Evolutionary conservation across 2,113 vertebrate species (phyloP).

Genomic region (Glaucidium brasilianum): DNA sequence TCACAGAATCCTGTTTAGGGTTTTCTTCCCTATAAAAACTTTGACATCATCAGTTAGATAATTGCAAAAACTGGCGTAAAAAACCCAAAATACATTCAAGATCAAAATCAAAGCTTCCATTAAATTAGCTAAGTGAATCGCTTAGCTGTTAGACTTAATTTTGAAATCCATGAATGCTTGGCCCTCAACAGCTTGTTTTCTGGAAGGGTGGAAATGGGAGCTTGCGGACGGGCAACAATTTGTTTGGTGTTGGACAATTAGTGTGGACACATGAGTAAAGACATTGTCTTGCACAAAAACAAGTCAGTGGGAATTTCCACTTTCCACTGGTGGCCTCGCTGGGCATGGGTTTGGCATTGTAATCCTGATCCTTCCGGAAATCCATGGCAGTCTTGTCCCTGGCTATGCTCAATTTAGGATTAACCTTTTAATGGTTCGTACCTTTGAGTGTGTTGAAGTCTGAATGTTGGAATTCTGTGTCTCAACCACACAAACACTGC

Average conservation of each 20-base stretch:
- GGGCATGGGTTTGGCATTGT: neutral
- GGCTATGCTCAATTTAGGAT: neutral
- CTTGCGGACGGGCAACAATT: neutral
- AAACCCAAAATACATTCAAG: neutral
- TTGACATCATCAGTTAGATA: neutral
- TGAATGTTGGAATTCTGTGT: neutral
- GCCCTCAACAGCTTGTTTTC: neutral
- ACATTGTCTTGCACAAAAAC: neutral
- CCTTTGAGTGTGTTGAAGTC: neutral
- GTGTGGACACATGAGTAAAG: neutral
- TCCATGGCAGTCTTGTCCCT: neutral
- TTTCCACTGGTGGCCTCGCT: neutral
- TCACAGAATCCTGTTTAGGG: neutral
- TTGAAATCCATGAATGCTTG: neutral
- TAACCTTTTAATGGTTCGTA: neutral
- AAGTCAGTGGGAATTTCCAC: constrained; percentile 18
- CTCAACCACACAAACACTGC: neutral
- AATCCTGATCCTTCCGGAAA: neutral
- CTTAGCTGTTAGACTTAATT: neutral
- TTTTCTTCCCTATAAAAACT: neutral
- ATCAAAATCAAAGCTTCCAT: neutral
- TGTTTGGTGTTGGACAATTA: neutral
- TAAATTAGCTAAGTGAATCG: neutral
- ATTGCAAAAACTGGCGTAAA: neutral
- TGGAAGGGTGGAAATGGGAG: neutral